These are phyloP conservation scores for Ctenopoma multispine DNA, from an alignment of 2,797 vertebrate genomes.

Conservation along the genomic window DNA sequence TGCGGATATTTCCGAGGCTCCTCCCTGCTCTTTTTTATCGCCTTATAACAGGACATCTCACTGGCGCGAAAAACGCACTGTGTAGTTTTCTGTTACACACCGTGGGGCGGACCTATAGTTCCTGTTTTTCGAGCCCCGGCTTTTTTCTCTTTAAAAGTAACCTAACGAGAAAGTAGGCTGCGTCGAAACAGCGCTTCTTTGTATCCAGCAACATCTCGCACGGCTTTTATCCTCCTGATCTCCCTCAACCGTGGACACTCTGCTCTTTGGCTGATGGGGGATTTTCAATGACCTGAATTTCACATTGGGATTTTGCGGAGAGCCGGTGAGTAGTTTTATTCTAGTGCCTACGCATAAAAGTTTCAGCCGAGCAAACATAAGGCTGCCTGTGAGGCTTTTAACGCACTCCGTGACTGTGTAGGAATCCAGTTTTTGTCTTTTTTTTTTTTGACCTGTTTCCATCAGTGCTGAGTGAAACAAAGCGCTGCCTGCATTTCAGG, in stretches of 20 bases:
- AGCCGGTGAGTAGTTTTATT: constrained; percentile 70
- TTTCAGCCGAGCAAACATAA: constrained; percentile 32
- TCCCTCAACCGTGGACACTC: constrained; percentile 28
- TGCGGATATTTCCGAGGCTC: constrained; percentile 77
- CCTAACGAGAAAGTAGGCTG: constrained; percentile 7
- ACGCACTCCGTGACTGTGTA: neutral
- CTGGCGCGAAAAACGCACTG: constrained; percentile 84
- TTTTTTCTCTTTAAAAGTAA: neutral
- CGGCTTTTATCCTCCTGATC: constrained; percentile 21
- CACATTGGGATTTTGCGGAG: constrained; percentile 16
- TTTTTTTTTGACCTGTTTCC: constrained; percentile 5
- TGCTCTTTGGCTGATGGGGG: constrained; percentile 20
- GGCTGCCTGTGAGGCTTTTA: neutral
- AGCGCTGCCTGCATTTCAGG: constrained; percentile 58
- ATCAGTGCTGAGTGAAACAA: constrained; percentile 59
- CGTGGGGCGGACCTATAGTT: constrained; percentile 46
- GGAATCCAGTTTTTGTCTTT: constrained; percentile 12
- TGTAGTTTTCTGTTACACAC: constrained; percentile 60
- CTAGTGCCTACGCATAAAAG: constrained; percentile 11
- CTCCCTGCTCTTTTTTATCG: constrained; percentile 68
- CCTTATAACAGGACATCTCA: constrained; percentile 78
- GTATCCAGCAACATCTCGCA: neutral
- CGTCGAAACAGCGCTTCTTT: neutral
- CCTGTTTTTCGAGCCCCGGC: constrained; percentile 21
- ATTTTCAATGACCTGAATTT: constrained; percentile 50